Evolutionary conservation across 2,113 vertebrate genomes (phyloP).

Genomic region (Gavia stellata): DNA sequence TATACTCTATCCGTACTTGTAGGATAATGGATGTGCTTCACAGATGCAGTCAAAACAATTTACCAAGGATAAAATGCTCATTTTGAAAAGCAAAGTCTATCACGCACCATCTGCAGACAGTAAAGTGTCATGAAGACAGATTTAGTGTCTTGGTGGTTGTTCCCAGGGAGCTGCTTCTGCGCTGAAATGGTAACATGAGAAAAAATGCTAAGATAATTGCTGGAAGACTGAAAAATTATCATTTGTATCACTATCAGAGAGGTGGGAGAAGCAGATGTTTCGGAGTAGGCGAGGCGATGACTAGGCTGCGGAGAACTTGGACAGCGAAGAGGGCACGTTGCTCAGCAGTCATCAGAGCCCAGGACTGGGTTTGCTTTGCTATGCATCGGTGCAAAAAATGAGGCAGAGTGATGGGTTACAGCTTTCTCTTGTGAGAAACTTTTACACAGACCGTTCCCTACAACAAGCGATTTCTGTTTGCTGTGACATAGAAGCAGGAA

Average conservation of each 20-base stretch:
- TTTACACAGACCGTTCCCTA: not conserved
- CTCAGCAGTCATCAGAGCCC: not conserved
- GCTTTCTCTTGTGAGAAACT: not conserved
- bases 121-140: constrained; percentile 33
- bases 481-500: not conserved
- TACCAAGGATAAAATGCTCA: not conserved
- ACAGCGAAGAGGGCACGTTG: not conserved
- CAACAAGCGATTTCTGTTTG: not conserved
- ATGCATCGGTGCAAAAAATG: not conserved
- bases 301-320: not conserved
- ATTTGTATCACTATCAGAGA: not conserved
- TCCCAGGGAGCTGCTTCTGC: constrained; percentile 39
- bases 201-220: constrained; percentile 16
- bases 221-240: constrained; percentile 29
- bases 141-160: constrained; percentile 11
- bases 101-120: constrained; percentile 45
- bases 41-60: constrained; percentile 2
- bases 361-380: not conserved
- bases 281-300: not conserved
- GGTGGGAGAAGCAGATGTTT: constrained; percentile 34
- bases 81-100: constrained; percentile 17
- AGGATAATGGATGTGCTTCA: not conserved
- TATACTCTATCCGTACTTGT: not conserved
- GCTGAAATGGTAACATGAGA: constrained; percentile 16
- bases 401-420: not conserved